Evolutionary conservation across 2,797 vertebrate species (phyloP).

Genomic region (Apodemus agrarius): DNA sequence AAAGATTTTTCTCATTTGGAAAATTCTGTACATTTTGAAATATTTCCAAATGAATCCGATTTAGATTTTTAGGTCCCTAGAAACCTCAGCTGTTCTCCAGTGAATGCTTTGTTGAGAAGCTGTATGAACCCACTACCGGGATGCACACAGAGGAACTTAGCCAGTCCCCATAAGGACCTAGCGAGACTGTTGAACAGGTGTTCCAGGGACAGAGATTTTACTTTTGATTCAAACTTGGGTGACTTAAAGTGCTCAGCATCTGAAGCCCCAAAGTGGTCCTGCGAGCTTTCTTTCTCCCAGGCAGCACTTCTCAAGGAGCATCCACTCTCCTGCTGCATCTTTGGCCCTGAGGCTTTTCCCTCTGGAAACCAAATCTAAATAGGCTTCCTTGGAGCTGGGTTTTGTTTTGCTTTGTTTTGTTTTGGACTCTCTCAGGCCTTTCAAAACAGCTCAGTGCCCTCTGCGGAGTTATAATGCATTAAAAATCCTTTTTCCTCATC

Average conservation of each 20-base stretch:
- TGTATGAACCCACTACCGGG: not conserved
- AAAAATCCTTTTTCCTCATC: conserved; percentile 79
- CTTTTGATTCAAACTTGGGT: not conserved
- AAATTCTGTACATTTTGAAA: not conserved
- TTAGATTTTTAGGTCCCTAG: not conserved
- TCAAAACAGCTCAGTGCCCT: conserved; percentile 73
- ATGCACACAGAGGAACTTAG: not conserved
- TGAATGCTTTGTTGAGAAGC: not conserved
- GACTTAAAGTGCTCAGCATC: conserved; percentile 55
- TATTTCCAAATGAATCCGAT: conserved; percentile 35
- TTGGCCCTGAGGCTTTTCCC: not conserved
- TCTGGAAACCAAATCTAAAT: conserved; percentile 8
- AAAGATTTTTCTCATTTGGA: conserved; percentile 1
- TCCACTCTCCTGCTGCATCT: not conserved
- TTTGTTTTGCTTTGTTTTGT: not conserved
- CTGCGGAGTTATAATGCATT: conserved; percentile 64
- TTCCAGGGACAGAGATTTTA: not conserved
- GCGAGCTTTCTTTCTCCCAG: not conserved
- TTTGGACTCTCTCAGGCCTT: not conserved
- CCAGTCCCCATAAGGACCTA: not conserved
- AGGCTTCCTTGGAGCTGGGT: not conserved
- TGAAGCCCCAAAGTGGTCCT: not conserved
- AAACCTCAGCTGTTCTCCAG: not conserved
- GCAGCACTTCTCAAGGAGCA: conserved; percentile 29
- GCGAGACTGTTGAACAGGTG: not conserved